Evolutionary conservation across 2,888 invertebrate genomes (phyloP).

Genomic region (Amiota minor): DNA sequence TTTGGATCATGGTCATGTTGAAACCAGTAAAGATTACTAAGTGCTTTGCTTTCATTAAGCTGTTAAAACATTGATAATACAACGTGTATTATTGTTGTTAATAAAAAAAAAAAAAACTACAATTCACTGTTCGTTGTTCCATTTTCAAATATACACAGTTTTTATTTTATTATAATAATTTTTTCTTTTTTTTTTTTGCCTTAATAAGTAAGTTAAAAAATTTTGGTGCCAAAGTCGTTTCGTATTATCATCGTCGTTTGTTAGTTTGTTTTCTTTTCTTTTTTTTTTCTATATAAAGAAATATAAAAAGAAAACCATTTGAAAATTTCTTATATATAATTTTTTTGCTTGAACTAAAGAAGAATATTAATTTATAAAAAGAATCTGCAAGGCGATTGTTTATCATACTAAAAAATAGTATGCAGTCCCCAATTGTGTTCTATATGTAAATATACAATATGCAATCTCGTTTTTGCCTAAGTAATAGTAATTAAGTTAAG

Average conservation of each 20-base stretch:
- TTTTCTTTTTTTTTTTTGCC: not conserved
- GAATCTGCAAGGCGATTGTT: too few relatives aligned
- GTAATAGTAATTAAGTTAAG: not conserved
- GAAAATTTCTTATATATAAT: not conserved
- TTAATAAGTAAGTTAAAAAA: conserved; percentile 23
- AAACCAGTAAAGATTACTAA: too few relatives aligned
- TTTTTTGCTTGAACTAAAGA: conserved; percentile 5
- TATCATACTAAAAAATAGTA: too few relatives aligned
- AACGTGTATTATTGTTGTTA: too few relatives aligned
- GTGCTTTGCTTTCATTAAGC: too few relatives aligned
- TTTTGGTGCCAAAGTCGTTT: conserved; percentile 19
- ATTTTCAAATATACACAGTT: conserved; percentile 11
- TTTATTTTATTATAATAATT: not conserved
- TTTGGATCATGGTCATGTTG: too few relatives aligned
- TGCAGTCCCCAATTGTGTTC: too few relatives aligned
- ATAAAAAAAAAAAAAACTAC: too few relatives aligned
- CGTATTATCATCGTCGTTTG: not conserved
- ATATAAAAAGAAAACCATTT: not conserved
- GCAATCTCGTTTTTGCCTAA: not conserved
- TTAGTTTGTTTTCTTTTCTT: not conserved
- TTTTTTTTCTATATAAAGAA: not conserved
- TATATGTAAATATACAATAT: too few relatives aligned
- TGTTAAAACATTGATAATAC: too few relatives aligned
- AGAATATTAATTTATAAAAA: not conserved
- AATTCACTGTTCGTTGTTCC: not conserved